Evolutionary conservation across 2,888 invertebrate genomes (phyloP).

Genomic region (Scaptomyza tumidula): DNA sequence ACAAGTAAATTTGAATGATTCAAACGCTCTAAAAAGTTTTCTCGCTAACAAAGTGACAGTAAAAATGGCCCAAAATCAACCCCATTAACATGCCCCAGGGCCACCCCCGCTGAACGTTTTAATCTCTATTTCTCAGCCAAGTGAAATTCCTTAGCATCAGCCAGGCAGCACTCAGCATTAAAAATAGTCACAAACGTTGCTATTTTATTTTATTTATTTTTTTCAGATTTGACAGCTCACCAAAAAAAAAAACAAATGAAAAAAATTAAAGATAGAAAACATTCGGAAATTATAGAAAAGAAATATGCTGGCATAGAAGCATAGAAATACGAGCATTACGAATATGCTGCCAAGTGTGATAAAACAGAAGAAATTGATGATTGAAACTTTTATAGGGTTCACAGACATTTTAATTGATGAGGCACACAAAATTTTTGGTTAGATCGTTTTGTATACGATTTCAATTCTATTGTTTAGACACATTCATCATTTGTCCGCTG

Average conservation of each 20-base stretch:
- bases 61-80: slow-evolving; percentile 36
- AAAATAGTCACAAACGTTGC: slow-evolving; percentile 63
- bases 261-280: slow-evolving; percentile 12
- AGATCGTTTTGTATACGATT: background rate
- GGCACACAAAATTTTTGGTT: slow-evolving; percentile 19
- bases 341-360: slow-evolving; percentile 28
- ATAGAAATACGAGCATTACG: slow-evolving; percentile 24
- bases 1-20: background rate
- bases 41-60: slow-evolving; percentile 21
- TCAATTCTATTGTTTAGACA: slow-evolving; percentile 23
- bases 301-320: slow-evolving; percentile 52
- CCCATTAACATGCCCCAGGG: slow-evolving; percentile 13
- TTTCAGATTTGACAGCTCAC: slow-evolving; percentile 63
- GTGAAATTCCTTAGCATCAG: slow-evolving; percentile 67
- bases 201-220: slow-evolving; percentile 44
- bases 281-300: slow-evolving; percentile 38
- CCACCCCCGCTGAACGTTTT: slow-evolving; percentile 31
- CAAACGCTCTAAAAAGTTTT: background rate
- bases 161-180: slow-evolving; percentile 60
- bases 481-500: slow-evolving; percentile 46
- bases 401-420: slow-evolving; percentile 65
- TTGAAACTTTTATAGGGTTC: slow-evolving; percentile 48
- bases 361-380: slow-evolving; percentile 53
- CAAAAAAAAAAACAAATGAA: slow-evolving; percentile 21
- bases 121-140: slow-evolving; percentile 47